Evolutionary conservation across 2,113 vertebrate species (phyloP), one percentile per base, ranked within the genome.

Genomic region (Odocoileus virginianus): DNA sequence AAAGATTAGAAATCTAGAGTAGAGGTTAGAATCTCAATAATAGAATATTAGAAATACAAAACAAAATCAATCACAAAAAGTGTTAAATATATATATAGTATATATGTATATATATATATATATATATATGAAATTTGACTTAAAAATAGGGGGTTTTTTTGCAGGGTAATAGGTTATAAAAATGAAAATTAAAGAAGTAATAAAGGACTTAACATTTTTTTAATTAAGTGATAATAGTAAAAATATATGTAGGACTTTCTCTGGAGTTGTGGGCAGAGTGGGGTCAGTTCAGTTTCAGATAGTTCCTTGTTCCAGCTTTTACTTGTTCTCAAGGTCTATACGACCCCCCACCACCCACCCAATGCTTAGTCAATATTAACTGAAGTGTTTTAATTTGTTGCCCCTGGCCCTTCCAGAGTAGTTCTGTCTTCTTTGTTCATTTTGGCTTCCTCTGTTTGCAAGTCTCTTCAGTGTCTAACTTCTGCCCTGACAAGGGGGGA

Each of bases 271-370:
- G 64, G 17, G 17, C 64, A 36, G 64, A 36, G 64, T 21, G 17
- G n/a, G 64, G n/a, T 36, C 33, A 36, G 64, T 67, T 67, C 64
- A 67, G 17, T 67, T 36, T 67, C 33, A 67, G 17, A 21, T 67
- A 67, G 55, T 57, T 57, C 23, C 9, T 57, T 57, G 1, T 57
- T 25, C 23, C 55, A 57, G 55, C 23, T 57, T 57, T 9, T 25
- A 57, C 55, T 25, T 25, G 23, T 57, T 57, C 8, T 36, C 64
- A 36, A 67, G 64, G 64, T 36, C 64, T 67, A 36, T 67, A 67
- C 5, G 4, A 8, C 4, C 64, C 0, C 30, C 14, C 3, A 0
- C 7, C 30, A 61, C 60, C 30, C 61, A 9, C 16, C 8, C 64
- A 67, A 36, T 21, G 28, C 60, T 64, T 64, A 5, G 64, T 67